These are phyloP conservation scores for Chaunax sp. DNA, from an alignment of 2,797 vertebrate species.

Conservation along the genomic window DNA sequence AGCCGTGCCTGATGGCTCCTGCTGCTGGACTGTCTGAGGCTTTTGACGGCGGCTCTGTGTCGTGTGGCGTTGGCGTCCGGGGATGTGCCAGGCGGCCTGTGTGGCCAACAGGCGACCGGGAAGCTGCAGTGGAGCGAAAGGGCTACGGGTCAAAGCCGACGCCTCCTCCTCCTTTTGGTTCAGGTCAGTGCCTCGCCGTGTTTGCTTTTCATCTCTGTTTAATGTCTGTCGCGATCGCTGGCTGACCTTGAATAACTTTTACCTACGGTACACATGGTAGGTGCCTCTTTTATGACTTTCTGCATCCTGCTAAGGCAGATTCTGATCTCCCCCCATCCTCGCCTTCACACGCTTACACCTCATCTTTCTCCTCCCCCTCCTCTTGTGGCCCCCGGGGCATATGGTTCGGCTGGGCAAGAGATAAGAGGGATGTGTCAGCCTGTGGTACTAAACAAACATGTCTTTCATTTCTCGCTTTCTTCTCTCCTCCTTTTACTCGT, in stretches of 20 bases:
- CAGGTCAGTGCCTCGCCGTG: slow-evolving; percentile 35
- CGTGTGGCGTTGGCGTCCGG: slow-evolving; percentile 70
- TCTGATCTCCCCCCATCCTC: slow-evolving; percentile 24
- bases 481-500: slow-evolving; percentile 57
- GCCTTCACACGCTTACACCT: slow-evolving; percentile 60
- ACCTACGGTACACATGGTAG: slow-evolving; percentile 41
- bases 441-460: slow-evolving; percentile 78
- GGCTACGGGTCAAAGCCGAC: slow-evolving; percentile 28
- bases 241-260: slow-evolving; percentile 63
- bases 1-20: slow-evolving; percentile 61
- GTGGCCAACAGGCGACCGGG: slow-evolving; percentile 69
- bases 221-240: slow-evolving; percentile 23
- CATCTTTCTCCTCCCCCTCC: slow-evolving; percentile 53
- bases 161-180: slow-evolving; percentile 14
- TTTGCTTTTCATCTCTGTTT: slow-evolving; percentile 23
- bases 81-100: slow-evolving; percentile 71
- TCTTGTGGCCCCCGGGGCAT: slow-evolving; percentile 65
- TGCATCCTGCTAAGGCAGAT: slow-evolving; percentile 40
- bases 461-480: slow-evolving; percentile 74
- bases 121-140: slow-evolving; percentile 21
- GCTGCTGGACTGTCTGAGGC: slow-evolving; percentile 72
- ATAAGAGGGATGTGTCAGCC: slow-evolving; percentile 80
- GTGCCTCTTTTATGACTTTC: slow-evolving; percentile 44
- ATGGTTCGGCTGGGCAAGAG: slow-evolving; percentile 79
- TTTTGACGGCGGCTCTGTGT: slow-evolving; percentile 63